phyloP scores from a whole-genome alignment of 2,888 invertebrate genomes.

The Latheticus oryzae region DNA sequence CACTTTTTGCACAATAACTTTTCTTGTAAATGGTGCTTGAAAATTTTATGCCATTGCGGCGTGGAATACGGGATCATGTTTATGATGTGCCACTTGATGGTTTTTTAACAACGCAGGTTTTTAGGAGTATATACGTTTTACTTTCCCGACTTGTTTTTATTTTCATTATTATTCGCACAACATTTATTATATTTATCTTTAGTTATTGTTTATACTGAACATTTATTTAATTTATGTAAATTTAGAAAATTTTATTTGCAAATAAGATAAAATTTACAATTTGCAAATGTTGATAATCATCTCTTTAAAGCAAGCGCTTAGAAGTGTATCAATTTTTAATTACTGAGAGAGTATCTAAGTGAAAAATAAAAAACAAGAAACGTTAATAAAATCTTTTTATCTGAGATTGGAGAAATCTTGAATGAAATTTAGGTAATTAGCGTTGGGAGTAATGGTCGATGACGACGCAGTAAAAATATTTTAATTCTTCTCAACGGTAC shows the following conservation, averaged over 20 bases:
- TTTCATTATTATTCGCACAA: slow-evolving; percentile 2
- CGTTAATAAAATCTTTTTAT: slow-evolving; percentile 43
- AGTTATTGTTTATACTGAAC: neutral
- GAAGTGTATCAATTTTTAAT: slow-evolving; percentile 40
- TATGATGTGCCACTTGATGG: slow-evolving; percentile 13
- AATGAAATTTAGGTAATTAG: slow-evolving; percentile 45
- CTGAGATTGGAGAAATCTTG: slow-evolving; percentile 43
- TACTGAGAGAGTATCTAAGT: slow-evolving; percentile 29
- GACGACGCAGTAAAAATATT: slow-evolving; percentile 30
- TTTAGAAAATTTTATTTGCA: too few relatives aligned
- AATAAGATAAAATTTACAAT: too few relatives aligned
- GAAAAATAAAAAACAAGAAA: slow-evolving; percentile 24
- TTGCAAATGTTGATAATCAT: slow-evolving; percentile 12
- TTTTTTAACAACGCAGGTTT: slow-evolving; percentile 21
- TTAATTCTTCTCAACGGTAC: slow-evolving; percentile 20
- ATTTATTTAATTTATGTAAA: slow-evolving; percentile 8
- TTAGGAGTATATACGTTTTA: slow-evolving; percentile 9
- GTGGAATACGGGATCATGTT: slow-evolving; percentile 18
- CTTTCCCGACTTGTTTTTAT: slow-evolving; percentile 7
- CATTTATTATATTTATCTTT: too few relatives aligned
- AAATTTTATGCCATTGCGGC: slow-evolving; percentile 18
- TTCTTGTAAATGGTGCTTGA: slow-evolving; percentile 22
- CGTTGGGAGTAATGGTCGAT: slow-evolving; percentile 34
- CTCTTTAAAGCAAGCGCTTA: slow-evolving; percentile 22
- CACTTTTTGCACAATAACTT: slow-evolving; percentile 10